Percentiles rank a stretch among this genome's conserved stretches.
These are phyloP conservation scores for Loriculus beryllinus DNA, from an alignment of 2,797 vertebrate species.

Conservation along the genomic window DNA sequence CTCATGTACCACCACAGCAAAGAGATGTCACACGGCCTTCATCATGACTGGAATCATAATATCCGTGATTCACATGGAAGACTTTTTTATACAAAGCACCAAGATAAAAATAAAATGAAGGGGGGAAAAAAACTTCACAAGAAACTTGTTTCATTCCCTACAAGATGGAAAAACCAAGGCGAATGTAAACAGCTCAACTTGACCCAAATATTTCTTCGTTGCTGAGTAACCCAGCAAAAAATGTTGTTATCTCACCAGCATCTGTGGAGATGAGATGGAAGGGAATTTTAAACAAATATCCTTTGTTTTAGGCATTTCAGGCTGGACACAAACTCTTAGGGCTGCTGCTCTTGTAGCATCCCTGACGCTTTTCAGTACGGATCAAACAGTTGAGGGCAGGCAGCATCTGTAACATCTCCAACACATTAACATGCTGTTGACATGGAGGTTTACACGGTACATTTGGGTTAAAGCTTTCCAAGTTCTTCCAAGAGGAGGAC, in stretches of 20 bases:
- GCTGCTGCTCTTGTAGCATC: not conserved
- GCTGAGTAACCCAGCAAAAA: conserved; percentile 68
- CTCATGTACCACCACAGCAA: not conserved
- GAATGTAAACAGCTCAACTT: conserved; percentile 58
- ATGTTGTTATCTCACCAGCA: conserved; percentile 41
- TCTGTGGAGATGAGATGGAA: conserved; percentile 49
- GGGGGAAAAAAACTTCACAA: conserved; percentile 2
- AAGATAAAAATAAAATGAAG: conserved; percentile 58
- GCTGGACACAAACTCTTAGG: not conserved
- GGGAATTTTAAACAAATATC: conserved; percentile 47
- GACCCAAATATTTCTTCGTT: conserved; percentile 72
- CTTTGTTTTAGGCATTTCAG: not conserved
- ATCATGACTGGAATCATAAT: conserved; percentile 52
- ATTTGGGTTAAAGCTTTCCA: not conserved
- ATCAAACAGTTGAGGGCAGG: not conserved
- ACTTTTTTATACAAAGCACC: conserved; percentile 52
- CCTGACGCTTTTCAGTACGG: not conserved
- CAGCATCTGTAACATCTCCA: not conserved
- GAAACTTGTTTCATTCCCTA: conserved; percentile 35
- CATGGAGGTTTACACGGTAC: not conserved
- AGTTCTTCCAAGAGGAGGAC: not conserved
- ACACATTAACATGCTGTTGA: not conserved
- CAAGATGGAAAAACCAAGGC: conserved; percentile 51
- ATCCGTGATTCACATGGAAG: conserved; percentile 47
- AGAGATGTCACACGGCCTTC: conserved; percentile 41